Evolutionary conservation across 2,888 invertebrate genomes (phyloP), one percentile per base, ranked within the genome.

Genomic region (Oxycera nigricornis): DNA sequence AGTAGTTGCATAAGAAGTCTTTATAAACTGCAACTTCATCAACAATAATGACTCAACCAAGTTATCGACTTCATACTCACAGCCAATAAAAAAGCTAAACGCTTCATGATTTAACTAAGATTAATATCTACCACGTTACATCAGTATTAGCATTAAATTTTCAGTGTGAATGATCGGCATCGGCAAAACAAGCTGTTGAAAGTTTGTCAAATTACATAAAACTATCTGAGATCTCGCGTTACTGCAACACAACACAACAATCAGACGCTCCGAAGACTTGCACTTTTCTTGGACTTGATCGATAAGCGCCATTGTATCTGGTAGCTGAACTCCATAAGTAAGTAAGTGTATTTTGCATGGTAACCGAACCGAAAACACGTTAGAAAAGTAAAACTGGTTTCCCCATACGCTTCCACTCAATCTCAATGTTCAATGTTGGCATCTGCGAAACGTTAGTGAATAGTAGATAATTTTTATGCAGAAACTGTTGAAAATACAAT

Each of bases 131-230:
- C n/a, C n/a, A n/a, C n/a, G n/a, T n/a, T n/a, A n/a, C n/a, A n/a
- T n/a, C n/a, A n/a, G n/a, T n/a, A n/a, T n/a, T n/a, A n/a, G n/a
- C n/a, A n/a, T n/a, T n/a, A n/a, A n/a, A n/a, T n/a, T n/a, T n/a
- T n/a, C n/a, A n/a, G n/a, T n/a, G n/a, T n/a, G n/a, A n/a, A n/a
- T n/a, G n/a, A n/a, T n/a, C n/a, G n/a, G n/a, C n/a, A n/a, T n/a
- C n/a, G n/a, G n/a, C n/a, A n/a, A n/a, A n/a, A n/a, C n/a, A 22
- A 55, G 11, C 6, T 59, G 59, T 28, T 30, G 59, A 59, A 59
- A 59, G 59, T 59, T 30, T 30, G 14, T 59, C 59, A 59, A 14
- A 59, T 59, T 59, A 28, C n/a, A 59, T 28, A 59, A 59, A 59
- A 59, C 59, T 59, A 30, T 59, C 30, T 59, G 11, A 26, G 30